A percentile compares a stretch with the other conserved stretches of the same genome.
Evolutionary conservation across 2,113 vertebrate species (phyloP).

Genomic region (Rhineura floridana): DNA sequence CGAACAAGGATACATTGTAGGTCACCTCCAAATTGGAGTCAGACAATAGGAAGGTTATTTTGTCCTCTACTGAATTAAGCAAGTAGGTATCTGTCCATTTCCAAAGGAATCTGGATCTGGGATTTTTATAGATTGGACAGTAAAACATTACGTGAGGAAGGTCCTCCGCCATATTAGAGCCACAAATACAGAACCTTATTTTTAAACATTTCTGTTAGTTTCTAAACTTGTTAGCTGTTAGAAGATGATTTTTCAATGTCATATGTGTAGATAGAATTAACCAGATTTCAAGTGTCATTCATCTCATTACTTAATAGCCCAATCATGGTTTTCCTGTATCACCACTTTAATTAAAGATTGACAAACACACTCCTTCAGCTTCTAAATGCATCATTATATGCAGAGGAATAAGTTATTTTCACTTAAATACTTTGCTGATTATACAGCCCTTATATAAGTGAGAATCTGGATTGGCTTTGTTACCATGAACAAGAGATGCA

Average conservation of each 20-base stretch:
- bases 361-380: not conserved
- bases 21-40: too few relatives aligned
- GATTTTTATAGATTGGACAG: too few relatives aligned
- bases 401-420: slow-evolving; percentile 20
- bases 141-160: too few relatives aligned
- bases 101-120: too few relatives aligned
- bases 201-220: not conserved
- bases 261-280: not conserved
- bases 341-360: not conserved
- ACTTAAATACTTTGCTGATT: not conserved
- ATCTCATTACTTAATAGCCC: not conserved
- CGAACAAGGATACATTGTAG: too few relatives aligned
- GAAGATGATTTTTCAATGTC: not conserved
- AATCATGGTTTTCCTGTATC: not conserved
- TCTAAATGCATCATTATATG: slow-evolving; percentile 3
- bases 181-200: too few relatives aligned
- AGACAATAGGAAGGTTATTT: too few relatives aligned
- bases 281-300: not conserved
- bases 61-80: too few relatives aligned
- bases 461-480: not conserved
- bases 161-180: too few relatives aligned
- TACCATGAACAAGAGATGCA: not conserved
- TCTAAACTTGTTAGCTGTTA: not conserved
- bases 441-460: not conserved
- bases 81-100: too few relatives aligned